Conservation (phyloP, 1,140 invertebrate genomes). For the Halyomorpha halys region DNA sequence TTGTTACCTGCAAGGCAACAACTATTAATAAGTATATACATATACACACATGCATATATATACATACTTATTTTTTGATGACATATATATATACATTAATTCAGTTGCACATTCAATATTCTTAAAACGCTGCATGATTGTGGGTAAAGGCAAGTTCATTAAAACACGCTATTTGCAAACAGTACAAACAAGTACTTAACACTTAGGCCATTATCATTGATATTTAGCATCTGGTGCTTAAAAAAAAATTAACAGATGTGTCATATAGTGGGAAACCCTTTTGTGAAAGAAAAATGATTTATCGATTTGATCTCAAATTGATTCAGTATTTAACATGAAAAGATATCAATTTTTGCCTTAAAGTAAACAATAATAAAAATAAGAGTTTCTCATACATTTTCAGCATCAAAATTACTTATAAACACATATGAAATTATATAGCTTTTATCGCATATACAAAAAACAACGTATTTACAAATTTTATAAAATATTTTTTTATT, state of each 20-base stretch:
- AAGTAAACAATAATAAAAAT: neutral
- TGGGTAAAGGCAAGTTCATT: slow-evolving; percentile 11
- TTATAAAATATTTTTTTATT: slow-evolving; percentile 9
- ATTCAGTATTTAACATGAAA: neutral
- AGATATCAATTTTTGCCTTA: neutral
- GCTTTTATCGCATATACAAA: slow-evolving; percentile 1
- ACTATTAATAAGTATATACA: neutral
- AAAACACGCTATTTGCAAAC: slow-evolving; percentile 14
- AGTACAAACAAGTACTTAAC: slow-evolving; percentile 20
- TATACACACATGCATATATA: neutral
- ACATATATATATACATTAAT: too few relatives aligned
- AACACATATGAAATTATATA: slow-evolving; percentile 12
- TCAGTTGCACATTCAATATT: too few relatives aligned
- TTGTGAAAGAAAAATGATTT: neutral
- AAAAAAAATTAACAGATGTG: neutral
- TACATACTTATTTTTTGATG: neutral
- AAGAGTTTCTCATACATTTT: neutral
- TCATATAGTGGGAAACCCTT: slow-evolving; percentile 1
- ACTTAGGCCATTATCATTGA: slow-evolving; percentile 23
- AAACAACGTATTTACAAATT: slow-evolving; percentile 9
- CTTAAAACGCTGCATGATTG: neutral
- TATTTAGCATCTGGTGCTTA: slow-evolving; percentile 8
- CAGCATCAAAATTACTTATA: neutral
- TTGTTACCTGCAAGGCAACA: neutral
- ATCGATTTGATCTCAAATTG: neutral